Base-by-base conservation (phyloP, 2,113 vertebrate genomes). In the Corythoichthys haematopterus region DNA sequence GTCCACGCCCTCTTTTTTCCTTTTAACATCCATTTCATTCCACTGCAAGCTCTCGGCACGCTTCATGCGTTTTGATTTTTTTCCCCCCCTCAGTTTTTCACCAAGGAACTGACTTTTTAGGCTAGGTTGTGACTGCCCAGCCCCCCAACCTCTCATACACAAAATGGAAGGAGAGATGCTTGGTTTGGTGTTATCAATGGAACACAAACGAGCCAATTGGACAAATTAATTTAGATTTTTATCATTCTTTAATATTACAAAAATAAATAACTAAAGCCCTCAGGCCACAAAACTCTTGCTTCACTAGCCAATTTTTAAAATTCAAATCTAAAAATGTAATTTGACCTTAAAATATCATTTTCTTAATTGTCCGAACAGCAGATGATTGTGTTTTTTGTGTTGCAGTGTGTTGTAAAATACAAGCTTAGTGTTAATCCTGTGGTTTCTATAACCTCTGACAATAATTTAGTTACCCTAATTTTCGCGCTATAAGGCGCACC, bases 61-160 rank as follows among this genome's bases (percentile, higher is more conserved):
- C 55, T 28, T 20, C 64, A 43, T 20, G 2, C 16, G 16, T 43
- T 61, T 61, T n/a, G 9, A 43, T 61, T 43, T 50, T 45, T 36
- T 51, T 65, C 51, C 58, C 56, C 55, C 53, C 15, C 50, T 51
- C 6, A 11, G 35, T 58, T 59, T 66, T 40, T 71, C 63, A 33
- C 43, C 70, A 76, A 74, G 51, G 15, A 33, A 51, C 75, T 84
- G 79, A 84, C 75, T 72, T 82, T 60, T 68, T 50, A 28, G 28
- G 71, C 58, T 50, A 57, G 71, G 76, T 43, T 61, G 45, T 70
- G 70, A 83, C 82, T 47, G 28, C 28, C 8, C 10, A 33, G 10
- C 9, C 52, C 1, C 9, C 52, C 52, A 12, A 72, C 81, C 62
- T 4, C 6, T 8, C 50, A 70, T 70, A 71, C 40, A 65, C 65